These are phyloP conservation scores for Dicyrtoma fusca DNA, from an alignment of 2,888 invertebrate species.

Conservation along the genomic window DNA sequence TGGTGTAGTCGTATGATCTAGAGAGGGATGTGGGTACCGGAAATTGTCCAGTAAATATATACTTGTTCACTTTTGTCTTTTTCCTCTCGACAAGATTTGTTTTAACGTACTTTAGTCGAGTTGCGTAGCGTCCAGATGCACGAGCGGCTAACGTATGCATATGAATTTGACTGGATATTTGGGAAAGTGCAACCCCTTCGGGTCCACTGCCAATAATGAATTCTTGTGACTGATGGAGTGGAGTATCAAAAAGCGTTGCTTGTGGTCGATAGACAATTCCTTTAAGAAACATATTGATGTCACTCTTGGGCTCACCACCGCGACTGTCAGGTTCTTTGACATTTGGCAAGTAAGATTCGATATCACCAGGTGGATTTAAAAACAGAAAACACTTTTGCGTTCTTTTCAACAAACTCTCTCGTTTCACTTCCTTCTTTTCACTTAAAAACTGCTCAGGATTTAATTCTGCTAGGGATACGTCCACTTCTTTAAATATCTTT, in stretches of 20 bases:
- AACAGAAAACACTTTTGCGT: slow-evolving; percentile 24
- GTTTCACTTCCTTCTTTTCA: slow-evolving; percentile 20
- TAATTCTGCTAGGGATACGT: slow-evolving; percentile 24
- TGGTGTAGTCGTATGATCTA: too few relatives aligned
- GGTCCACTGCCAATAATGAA: slow-evolving; percentile 30
- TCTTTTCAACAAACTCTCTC: slow-evolving; percentile 13
- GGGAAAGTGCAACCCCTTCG: slow-evolving; percentile 33
- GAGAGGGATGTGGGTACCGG: not conserved
- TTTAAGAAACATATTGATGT: slow-evolving; percentile 10
- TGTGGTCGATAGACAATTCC: slow-evolving; percentile 9
- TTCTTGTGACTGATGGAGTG: slow-evolving; percentile 1
- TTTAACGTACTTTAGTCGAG: slow-evolving; percentile 29
- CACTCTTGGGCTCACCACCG: slow-evolving; percentile 11
- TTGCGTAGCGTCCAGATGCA: slow-evolving; percentile 34
- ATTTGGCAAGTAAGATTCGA: slow-evolving; percentile 27
- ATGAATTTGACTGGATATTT: slow-evolving; percentile 31
- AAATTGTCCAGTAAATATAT: slow-evolving; percentile 9
- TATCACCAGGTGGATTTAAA: slow-evolving; percentile 32
- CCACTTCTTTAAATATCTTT: slow-evolving; percentile 32
- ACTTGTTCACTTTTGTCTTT: slow-evolving; percentile 46
- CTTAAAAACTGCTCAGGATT: slow-evolving; percentile 30
- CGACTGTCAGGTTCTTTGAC: not conserved
- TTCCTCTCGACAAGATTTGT: slow-evolving; percentile 37
- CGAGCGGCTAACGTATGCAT: slow-evolving; percentile 38
- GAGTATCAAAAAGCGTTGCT: slow-evolving; percentile 21